phyloP scores from a whole-genome alignment of 2,797 vertebrate genomes.

The Coregonus suidteri region DNA sequence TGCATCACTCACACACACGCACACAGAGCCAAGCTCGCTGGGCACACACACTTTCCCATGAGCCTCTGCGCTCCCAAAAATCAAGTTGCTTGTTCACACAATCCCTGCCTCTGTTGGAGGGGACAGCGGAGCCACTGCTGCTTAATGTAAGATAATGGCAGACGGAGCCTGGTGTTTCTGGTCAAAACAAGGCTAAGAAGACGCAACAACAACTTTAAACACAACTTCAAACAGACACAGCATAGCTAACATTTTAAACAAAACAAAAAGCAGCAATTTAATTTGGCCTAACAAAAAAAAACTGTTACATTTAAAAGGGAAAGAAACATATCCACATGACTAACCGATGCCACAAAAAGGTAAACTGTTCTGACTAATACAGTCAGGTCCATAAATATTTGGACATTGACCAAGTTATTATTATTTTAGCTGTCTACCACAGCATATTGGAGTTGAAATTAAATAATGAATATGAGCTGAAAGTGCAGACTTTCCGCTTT shows the following conservation, averaged over 20 bases:
- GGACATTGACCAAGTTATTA: too few species aligned
- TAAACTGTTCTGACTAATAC: not conserved
- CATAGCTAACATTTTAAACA: not conserved
- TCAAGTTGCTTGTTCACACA: conserved; percentile 55
- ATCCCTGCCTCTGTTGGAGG: conserved; percentile 46
- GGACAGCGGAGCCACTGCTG: conserved; percentile 23
- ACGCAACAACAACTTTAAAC: not conserved
- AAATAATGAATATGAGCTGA: too few species aligned
- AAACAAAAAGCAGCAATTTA: not conserved
- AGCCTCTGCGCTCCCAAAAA: conserved; percentile 35
- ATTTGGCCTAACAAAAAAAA: not conserved
- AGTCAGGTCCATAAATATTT: too few species aligned
- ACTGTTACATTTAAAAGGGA: too few species aligned
- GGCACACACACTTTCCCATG: conserved; percentile 56
- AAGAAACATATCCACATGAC: not conserved
- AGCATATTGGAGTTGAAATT: too few species aligned
- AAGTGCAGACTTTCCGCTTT: too few species aligned
- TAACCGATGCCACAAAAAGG: not conserved
- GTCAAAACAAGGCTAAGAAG: not conserved
- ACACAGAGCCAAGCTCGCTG: not conserved
- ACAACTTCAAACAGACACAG: not conserved
- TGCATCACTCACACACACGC: conserved; percentile 19
- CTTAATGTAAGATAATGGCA: not conserved
- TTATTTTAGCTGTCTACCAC: too few species aligned
- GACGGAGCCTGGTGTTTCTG: not conserved